These are phyloP conservation scores for Chiropotes sagulatus DNA, from an alignment of 2,797 vertebrate species.

Conservation along the genomic window DNA sequence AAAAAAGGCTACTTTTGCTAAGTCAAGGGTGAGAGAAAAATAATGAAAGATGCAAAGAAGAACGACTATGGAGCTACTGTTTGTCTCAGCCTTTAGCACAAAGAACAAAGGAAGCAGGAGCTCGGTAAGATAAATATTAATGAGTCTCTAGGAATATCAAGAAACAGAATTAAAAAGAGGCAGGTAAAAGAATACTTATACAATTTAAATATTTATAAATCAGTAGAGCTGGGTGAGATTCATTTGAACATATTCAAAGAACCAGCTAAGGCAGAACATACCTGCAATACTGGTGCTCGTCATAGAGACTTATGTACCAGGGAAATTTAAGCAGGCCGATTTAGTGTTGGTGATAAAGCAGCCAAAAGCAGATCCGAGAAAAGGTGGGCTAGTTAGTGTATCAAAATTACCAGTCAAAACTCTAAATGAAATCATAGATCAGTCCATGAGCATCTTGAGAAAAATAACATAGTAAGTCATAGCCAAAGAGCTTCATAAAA, in stretches of 20 bases:
- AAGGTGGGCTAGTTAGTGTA: slow-evolving; percentile 68
- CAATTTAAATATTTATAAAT: slow-evolving; percentile 87
- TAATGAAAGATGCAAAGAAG: slow-evolving; percentile 56
- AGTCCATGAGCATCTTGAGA: slow-evolving; percentile 72
- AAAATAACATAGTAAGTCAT: slow-evolving; percentile 77
- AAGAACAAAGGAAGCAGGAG: slow-evolving; percentile 70
- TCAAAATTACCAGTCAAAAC: slow-evolving; percentile 70
- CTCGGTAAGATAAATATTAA: slow-evolving; percentile 84
- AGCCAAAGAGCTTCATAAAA: slow-evolving; percentile 69
- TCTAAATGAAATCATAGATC: slow-evolving; percentile 72
- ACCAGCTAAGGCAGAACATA: slow-evolving; percentile 58
- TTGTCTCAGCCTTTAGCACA: slow-evolving; percentile 74
- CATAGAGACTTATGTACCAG: slow-evolving; percentile 66
- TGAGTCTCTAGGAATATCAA: slow-evolving; percentile 83
- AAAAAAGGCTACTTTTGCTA: slow-evolving; percentile 69
- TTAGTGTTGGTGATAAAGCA: slow-evolving; percentile 63
- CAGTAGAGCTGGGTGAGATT: slow-evolving; percentile 75
- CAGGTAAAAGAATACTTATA: slow-evolving; percentile 84
- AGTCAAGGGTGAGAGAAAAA: slow-evolving; percentile 66
- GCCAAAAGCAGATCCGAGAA: slow-evolving; percentile 48
- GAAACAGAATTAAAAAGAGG: slow-evolving; percentile 84
- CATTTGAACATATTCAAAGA: slow-evolving; percentile 75
- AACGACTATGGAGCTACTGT: slow-evolving; percentile 59
- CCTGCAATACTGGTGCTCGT: slow-evolving; percentile 64
- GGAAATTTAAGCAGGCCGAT: slow-evolving; percentile 73